Evolutionary conservation across 2,113 vertebrate genomes (phyloP).

Genomic region (Protobothrops flavoviridis): DNA sequence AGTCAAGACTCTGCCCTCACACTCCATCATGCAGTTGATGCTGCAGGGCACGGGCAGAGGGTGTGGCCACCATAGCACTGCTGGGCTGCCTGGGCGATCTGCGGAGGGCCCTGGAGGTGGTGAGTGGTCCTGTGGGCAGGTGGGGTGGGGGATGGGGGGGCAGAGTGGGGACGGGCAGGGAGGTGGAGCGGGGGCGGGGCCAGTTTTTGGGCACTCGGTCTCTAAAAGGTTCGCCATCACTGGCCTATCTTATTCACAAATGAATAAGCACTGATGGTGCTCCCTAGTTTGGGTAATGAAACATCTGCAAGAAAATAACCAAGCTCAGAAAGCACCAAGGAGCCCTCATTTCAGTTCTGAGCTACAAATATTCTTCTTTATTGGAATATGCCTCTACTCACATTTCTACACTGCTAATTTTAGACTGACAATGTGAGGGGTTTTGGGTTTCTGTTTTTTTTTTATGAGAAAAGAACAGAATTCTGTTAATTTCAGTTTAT

Average conservation of each 20-base stretch:
- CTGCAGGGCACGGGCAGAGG: too few species aligned
- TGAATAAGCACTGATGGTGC: not conserved
- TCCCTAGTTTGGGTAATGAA: not conserved
- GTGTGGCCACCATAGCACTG: too few species aligned
- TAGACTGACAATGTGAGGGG: not conserved
- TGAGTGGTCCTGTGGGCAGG: too few species aligned
- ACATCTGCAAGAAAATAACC: not conserved
- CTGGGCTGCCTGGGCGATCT: too few species aligned
- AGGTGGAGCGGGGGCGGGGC: too few species aligned
- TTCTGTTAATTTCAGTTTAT: conserved; percentile 4
- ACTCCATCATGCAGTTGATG: too few species aligned
- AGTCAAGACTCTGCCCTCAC: too few species aligned
- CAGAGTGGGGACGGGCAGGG: too few species aligned
- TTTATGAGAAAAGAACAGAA: not conserved
- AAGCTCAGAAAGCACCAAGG: not conserved
- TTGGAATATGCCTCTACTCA: not conserved
- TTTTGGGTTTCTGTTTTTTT: not conserved
- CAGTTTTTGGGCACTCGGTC: too few species aligned
- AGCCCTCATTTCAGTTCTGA: not conserved
- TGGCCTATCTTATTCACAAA: not conserved
- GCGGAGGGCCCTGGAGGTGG: too few species aligned
- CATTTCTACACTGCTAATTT: not conserved
- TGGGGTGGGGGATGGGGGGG: too few species aligned
- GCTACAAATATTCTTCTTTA: not conserved
- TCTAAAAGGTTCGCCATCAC: too few species aligned